Evolutionary conservation across 2,888 invertebrate species (phyloP).

Genomic region (Oxystoma pomonae): DNA sequence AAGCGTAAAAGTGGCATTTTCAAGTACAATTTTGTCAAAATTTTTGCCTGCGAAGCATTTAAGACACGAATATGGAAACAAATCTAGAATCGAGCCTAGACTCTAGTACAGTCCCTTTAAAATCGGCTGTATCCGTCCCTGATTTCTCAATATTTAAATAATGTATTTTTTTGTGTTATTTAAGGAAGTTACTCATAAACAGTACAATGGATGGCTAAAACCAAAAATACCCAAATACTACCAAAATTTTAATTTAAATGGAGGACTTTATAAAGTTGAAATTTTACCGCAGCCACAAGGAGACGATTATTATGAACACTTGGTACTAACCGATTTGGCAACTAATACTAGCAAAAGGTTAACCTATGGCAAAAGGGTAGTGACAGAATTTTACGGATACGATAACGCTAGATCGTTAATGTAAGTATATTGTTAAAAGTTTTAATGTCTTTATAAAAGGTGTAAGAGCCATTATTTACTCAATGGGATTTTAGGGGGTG

Average conservation of each 20-base stretch:
- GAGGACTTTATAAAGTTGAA: constrained; percentile 35
- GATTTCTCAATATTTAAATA: not conserved
- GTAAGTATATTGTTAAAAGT: no score
- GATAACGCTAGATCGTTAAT: constrained; percentile 55
- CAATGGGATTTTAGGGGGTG: no score
- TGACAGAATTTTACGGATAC: constrained; percentile 59
- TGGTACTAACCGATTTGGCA: constrained; percentile 32
- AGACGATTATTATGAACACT: constrained; percentile 38
- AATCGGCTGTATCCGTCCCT: no score
- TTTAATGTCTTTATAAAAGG: no score
- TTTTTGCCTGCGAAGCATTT: no score
- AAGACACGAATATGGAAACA: no score
- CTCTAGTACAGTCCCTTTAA: no score
- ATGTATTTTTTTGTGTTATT: constrained; percentile 3
- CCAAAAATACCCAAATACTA: constrained; percentile 55
- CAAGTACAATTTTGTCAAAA: no score
- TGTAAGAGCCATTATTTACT: no score
- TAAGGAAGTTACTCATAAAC: constrained; percentile 50
- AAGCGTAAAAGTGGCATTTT: no score
- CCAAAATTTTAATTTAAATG: constrained; percentile 35
- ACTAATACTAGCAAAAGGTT: constrained; percentile 45
- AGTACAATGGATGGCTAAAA: constrained; percentile 68
- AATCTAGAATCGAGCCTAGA: no score
- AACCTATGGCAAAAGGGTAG: constrained; percentile 58
- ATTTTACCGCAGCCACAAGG: constrained; percentile 35